Conservation (phyloP, 1,140 invertebrate species). For the Ceratina australensis region DNA sequence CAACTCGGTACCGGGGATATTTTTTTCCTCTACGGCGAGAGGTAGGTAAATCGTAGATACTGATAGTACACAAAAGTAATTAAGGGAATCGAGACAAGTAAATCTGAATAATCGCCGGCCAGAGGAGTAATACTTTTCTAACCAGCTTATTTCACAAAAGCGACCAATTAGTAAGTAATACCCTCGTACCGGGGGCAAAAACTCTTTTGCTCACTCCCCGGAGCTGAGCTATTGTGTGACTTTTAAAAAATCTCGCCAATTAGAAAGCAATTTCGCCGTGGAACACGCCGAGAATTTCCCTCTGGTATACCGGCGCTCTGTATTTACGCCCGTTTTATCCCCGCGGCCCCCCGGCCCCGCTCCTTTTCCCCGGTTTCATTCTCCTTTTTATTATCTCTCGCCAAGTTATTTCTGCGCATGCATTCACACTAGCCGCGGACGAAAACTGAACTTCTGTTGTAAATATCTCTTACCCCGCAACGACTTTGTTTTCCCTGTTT, state of each 20-base stretch:
- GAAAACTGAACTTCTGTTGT: background rate
- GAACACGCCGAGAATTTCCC: conserved; percentile 41
- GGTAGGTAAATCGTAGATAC: too few relatives aligned
- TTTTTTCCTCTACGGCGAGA: too few relatives aligned
- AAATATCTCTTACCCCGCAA: background rate
- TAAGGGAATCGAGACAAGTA: conserved; percentile 5
- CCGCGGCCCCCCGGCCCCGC: background rate
- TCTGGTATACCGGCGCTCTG: conserved; percentile 18
- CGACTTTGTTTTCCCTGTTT: background rate
- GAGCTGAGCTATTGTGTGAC: conserved; percentile 43
- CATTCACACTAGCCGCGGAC: background rate
- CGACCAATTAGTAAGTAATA: conserved; percentile 49
- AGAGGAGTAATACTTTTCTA: conserved; percentile 29
- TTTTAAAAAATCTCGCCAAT: conserved; percentile 49
- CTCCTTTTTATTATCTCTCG: background rate
- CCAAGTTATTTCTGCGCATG: conserved; percentile 10
- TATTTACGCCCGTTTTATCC: conserved; percentile 34
- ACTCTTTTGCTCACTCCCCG: background rate
- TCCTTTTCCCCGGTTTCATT: background rate
- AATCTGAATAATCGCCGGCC: conserved; percentile 28
- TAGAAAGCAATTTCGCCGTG: conserved; percentile 43
- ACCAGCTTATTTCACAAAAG: conserved; percentile 39
- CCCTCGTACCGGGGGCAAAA: conserved; percentile 11
- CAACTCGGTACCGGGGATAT: background rate
- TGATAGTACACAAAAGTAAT: too few relatives aligned